Conservation (phyloP, 2,113 vertebrate species). For the Ameiurus melas region DNA sequence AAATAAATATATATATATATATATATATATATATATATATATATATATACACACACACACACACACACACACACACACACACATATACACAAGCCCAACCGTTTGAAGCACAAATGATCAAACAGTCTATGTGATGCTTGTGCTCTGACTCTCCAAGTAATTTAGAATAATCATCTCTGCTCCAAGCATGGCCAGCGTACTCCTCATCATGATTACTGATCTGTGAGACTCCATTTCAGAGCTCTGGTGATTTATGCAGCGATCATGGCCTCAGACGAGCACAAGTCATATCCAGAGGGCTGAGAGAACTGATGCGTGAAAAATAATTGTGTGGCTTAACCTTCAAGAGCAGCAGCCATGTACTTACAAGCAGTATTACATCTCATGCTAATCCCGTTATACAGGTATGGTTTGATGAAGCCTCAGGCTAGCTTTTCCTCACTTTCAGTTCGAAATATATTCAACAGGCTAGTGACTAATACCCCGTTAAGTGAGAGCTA, state of each 20-base stretch:
- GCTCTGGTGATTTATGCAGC: background rate
- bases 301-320: background rate
- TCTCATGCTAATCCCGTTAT: background rate
- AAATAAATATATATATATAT: too few species aligned
- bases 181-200: background rate
- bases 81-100: too few species aligned
- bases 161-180: background rate
- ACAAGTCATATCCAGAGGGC: background rate
- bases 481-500: background rate
- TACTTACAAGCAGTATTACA: background rate
- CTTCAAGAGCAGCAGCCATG: background rate
- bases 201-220: background rate
- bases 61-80: too few species aligned
- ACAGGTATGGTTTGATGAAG: background rate
- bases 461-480: background rate
- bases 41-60: too few species aligned
- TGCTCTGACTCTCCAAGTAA: background rate
- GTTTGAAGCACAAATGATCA: background rate
- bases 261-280: background rate
- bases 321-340: slow-evolving; percentile 5
- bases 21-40: too few species aligned
- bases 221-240: background rate
- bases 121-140: background rate
- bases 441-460: background rate
- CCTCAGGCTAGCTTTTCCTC: background rate